Evolutionary conservation across 2,888 invertebrate species (phyloP).

Genomic region (Platynereis dumerilii): DNA sequence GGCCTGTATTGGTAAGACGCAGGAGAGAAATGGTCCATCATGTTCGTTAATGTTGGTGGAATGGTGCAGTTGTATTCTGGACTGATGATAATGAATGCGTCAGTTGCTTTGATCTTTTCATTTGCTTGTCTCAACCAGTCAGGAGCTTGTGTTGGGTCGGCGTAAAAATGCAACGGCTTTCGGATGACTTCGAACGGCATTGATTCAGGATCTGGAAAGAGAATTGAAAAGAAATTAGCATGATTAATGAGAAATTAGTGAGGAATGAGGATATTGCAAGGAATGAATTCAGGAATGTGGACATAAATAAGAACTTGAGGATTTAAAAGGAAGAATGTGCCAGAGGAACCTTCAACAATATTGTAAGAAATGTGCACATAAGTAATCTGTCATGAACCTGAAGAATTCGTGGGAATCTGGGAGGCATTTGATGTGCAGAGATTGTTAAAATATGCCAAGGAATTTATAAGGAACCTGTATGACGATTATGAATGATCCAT

Average conservation of each 20-base stretch:
- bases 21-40: conserved; percentile 64
- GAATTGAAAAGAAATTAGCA: conserved; percentile 7
- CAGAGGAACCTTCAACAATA: no score
- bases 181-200: conserved; percentile 53
- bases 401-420: no score
- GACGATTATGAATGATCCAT: no score
- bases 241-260: background rate
- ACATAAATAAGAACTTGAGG: no score
- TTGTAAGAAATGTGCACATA: no score
- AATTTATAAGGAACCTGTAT: no score
- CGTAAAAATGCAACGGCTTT: conserved; percentile 47
- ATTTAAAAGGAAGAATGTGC: no score
- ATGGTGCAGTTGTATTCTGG: conserved; percentile 63
- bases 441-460: no score
- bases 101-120: conserved; percentile 44
- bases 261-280: no score
- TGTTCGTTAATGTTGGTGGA: conserved; percentile 64
- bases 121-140: conserved; percentile 36
- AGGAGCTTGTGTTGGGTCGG: conserved; percentile 41
- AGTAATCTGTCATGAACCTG: no score
- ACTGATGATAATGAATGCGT: conserved; percentile 63
- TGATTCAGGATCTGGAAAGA: conserved; percentile 61
- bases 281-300: no score
- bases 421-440: no score
- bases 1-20: conserved; percentile 59